Conservation (phyloP, 2,888 invertebrate species). For the Cataglyphis cursor region DNA sequence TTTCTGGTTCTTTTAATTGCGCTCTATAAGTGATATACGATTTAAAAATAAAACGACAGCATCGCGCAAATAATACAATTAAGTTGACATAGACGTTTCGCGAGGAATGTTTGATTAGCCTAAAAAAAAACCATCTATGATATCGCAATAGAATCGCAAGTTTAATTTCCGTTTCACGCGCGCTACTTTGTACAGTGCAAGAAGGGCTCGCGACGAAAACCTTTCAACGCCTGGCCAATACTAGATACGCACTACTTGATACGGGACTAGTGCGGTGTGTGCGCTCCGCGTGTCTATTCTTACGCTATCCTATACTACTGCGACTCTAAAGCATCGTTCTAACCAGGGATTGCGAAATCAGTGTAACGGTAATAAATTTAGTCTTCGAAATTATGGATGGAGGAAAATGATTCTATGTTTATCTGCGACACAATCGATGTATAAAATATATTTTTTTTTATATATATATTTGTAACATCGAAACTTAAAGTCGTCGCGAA, state of each 20-base stretch:
- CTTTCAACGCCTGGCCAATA: slow-evolving; percentile 80
- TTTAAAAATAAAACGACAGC: not conserved
- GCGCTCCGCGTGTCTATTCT: slow-evolving; percentile 69
- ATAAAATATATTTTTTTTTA: not conserved
- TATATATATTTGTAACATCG: not conserved
- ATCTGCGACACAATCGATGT: not conserved
- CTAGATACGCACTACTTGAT: slow-evolving; percentile 80
- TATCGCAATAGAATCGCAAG: not conserved
- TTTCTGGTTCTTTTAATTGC: not conserved
- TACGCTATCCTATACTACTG: slow-evolving; percentile 66
- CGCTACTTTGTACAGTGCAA: not conserved
- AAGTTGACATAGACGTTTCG: not conserved
- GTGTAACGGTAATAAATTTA: not conserved
- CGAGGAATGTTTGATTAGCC: not conserved
- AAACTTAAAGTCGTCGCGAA: not conserved
- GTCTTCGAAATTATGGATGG: not conserved
- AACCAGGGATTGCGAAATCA: not conserved
- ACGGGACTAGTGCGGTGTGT: slow-evolving; percentile 21
- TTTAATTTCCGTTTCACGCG: not conserved
- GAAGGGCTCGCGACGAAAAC: slow-evolving; percentile 33
- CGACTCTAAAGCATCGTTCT: slow-evolving; percentile 69
- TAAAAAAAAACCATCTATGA: not conserved
- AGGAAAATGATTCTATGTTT: not conserved
- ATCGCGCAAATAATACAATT: not conserved
- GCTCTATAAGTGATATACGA: not conserved